These are phyloP conservation scores for Canis aureus DNA, from an alignment of 2,113 vertebrate genomes.

Conservation along the genomic window DNA sequence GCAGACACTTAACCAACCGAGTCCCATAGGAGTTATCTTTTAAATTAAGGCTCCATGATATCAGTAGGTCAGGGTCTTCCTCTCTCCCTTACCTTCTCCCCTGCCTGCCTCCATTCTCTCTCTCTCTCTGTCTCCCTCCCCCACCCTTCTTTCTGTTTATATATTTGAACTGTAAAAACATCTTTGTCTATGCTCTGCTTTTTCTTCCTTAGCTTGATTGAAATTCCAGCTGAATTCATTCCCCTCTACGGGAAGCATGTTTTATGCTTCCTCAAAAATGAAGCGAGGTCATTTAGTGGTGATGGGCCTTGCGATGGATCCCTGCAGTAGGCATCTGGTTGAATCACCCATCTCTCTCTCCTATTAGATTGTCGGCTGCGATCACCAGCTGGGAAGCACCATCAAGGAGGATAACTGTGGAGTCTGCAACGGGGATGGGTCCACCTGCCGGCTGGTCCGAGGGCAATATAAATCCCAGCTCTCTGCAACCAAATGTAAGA, in stretches of 20 bases:
- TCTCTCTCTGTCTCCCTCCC: neutral
- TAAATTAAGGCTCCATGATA: neutral
- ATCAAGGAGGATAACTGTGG: conserved; percentile 98
- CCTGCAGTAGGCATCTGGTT: conserved; percentile 54
- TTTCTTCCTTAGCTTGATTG: conserved; percentile 66
- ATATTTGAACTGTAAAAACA: conserved; percentile 71
- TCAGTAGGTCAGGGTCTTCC: neutral
- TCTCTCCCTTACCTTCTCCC: neutral
- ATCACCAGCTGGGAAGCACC: conserved; percentile 95
- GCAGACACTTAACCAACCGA: too few relatives aligned
- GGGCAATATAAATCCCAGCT: conserved; percentile 97
- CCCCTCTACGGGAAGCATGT: conserved; percentile 60
- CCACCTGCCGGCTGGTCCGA: conserved; percentile 96
- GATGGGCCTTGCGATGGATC: conserved; percentile 60
- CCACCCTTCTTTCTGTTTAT: conserved; percentile 4
- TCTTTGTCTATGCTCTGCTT: conserved; percentile 56
- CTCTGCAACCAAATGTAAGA: conserved; percentile 94
- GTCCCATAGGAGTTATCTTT: neutral
- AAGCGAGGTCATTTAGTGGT: conserved; percentile 34
- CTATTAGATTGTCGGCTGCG: conserved; percentile 96
- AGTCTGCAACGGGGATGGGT: conserved; percentile 96
- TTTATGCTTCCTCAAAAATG: conserved; percentile 68
- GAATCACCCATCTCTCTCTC: conserved; percentile 85
- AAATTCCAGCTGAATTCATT: conserved; percentile 38
- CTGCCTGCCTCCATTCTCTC: neutral